Percentiles rank a stretch among this genome's conserved stretches.
These are phyloP conservation scores for Bombus superbus DNA, from an alignment of 1,140 invertebrate species.

Conservation along the genomic window DNA sequence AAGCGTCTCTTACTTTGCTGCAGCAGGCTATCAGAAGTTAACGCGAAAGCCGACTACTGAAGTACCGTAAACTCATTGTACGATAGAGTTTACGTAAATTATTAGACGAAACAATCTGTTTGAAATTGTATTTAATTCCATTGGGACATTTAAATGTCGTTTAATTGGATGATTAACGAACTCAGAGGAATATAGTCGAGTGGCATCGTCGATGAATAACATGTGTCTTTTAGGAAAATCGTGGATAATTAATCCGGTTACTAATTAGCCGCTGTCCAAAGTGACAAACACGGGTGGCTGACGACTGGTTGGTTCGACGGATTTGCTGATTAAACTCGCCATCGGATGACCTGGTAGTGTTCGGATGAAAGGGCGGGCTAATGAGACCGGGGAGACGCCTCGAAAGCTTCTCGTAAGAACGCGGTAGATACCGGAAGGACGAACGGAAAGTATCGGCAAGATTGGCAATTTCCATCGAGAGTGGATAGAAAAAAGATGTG, in stretches of 20 bases:
- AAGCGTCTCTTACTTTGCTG: neutral
- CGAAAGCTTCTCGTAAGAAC: constrained; percentile 22
- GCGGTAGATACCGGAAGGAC: neutral
- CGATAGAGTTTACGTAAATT: too few relatives aligned
- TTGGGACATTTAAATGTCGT: too few relatives aligned
- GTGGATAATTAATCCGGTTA: constrained; percentile 39
- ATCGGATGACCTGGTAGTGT: constrained; percentile 21
- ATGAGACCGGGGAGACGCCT: constrained; percentile 26
- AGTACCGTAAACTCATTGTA: too few relatives aligned
- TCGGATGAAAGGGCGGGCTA: constrained; percentile 24
- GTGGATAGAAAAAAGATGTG: neutral
- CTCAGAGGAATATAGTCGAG: neutral
- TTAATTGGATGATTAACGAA: neutral
- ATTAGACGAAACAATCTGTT: too few relatives aligned
- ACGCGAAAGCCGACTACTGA: too few relatives aligned
- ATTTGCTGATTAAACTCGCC: constrained; percentile 44
- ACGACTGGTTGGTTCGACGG: constrained; percentile 1
- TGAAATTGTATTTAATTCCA: too few relatives aligned
- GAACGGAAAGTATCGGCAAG: neutral
- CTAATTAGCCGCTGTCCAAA: constrained; percentile 24
- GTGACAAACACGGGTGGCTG: constrained; percentile 3
- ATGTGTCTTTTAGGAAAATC: neutral
- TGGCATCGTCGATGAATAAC: neutral
- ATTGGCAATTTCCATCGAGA: constrained; percentile 14
- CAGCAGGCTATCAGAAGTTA: neutral